Evolutionary conservation across 2,888 invertebrate species (phyloP).

Genomic region (Peribatodes rhomboidaria): DNA sequence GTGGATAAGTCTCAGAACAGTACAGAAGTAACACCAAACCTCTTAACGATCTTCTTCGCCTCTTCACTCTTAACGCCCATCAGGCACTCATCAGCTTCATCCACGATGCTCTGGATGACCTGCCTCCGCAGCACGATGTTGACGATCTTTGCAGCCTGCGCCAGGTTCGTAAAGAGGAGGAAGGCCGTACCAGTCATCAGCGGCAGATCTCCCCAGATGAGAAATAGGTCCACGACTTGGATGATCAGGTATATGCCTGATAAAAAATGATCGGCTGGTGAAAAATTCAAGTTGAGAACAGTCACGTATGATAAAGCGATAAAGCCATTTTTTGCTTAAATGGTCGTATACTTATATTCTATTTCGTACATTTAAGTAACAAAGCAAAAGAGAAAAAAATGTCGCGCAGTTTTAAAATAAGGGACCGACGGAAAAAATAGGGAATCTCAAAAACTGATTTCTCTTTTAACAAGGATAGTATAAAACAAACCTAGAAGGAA

Average conservation of each 20-base stretch:
- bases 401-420: no score
- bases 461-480: no score
- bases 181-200: conserved; percentile 80
- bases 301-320: no score
- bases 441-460: background rate
- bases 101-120: conserved; percentile 62
- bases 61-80: conserved; percentile 51
- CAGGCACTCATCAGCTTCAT: conserved; percentile 59
- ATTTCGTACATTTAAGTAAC: no score
- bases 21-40: conserved; percentile 53
- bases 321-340: no score
- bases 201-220: conserved; percentile 79
- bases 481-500: conserved; percentile 71
- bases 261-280: conserved; percentile 26
- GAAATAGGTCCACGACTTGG: conserved; percentile 78
- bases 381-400: no score
- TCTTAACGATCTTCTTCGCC: conserved; percentile 63
- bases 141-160: conserved; percentile 73
- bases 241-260: conserved; percentile 76
- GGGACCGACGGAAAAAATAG: background rate
- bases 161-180: conserved; percentile 78
- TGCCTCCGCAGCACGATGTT: conserved; percentile 63
- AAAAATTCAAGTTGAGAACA: background rate
- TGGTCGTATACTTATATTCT: no score
- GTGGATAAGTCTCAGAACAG: no score